Percentiles rank a stretch among this genome's conserved stretches.
Evolutionary conservation across 2,888 invertebrate species (phyloP).

Genomic region (Rhaphigaster nebulosa): DNA sequence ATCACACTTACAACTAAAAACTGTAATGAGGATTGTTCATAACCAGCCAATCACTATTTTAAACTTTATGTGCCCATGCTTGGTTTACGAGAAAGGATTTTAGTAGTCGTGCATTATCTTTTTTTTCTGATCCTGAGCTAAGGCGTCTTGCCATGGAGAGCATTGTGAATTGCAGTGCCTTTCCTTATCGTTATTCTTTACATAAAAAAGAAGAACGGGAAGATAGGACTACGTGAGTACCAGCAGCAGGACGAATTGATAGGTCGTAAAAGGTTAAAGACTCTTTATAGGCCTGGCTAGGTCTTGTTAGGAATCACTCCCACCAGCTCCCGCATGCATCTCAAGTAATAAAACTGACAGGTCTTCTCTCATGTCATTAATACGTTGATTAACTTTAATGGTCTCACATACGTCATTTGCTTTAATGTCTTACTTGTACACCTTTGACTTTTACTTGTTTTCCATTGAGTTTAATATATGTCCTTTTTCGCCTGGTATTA

Average conservation of each 20-base stretch:
- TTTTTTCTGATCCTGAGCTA: background rate
- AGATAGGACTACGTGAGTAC: background rate
- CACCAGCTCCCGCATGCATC: constrained; percentile 26
- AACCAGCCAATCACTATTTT: background rate
- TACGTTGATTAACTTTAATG: constrained; percentile 3
- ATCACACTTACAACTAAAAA: too few relatives aligned
- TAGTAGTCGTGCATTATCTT: background rate
- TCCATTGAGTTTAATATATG: background rate
- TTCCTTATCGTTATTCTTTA: background rate
- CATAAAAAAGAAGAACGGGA: background rate
- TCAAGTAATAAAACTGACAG: background rate
- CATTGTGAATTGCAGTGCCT: background rate
- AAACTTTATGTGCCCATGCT: background rate
- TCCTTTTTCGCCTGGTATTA: too few relatives aligned
- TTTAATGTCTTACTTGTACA: constrained; percentile 2
- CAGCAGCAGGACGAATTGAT: constrained; percentile 8
- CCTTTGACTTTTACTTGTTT: background rate
- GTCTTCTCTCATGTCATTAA: background rate
- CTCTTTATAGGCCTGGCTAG: background rate
- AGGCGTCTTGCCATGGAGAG: background rate
- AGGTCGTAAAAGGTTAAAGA: constrained; percentile 44
- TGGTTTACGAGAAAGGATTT: too few relatives aligned
- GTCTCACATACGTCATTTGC: background rate
- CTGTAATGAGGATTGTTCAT: background rate
- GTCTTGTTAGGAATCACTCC: constrained; percentile 24